Base-by-base conservation (phyloP, 2,888 invertebrate species). In the Apomyelois bistriatella region DNA sequence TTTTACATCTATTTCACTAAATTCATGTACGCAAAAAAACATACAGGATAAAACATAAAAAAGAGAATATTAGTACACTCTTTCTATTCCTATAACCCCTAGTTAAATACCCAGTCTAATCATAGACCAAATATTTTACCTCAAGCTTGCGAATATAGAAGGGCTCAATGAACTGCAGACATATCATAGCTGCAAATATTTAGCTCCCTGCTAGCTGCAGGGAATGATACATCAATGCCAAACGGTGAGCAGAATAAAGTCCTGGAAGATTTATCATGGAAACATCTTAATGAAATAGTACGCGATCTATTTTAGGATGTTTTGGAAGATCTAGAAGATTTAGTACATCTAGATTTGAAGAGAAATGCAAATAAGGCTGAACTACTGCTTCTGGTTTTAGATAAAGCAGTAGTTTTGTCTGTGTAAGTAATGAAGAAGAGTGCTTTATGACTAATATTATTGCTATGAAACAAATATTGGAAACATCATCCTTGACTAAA, bases 131-230 rank as follows among this genome's bases (percentile, higher is more conserved):
- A 46, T 12, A 43, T 13, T 35, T 35, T 32, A 32, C 46, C 32
- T 46, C 1, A 46, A 32, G 15, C 3, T 10, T 15, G 46, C 46
- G 32, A 32, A 46, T 46, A 32, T 46, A 46, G 46, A 13, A 10
- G 16, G 12, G 46, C 46, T 13, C 46, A 46, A 46, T 46, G 46
- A 46, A 46, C 46, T 46, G 35, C 30, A 22, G 5, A 5, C 22
- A 15, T 9, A 46, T 46, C 46, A 32, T 46, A 35, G 46, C 8
- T 40, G 40, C 46, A 32, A 46, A 32, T 30, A 28, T 46, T 46
- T 32, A 32, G 32, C 46, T 1, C 5, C 7, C 37, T 32, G 32
- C 46, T 16, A 46, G 32, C 16, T 46, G 32, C 16, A 32, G 10
- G 4, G 9, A 32, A 16, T n/a, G 15, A 46, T 46, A 46, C 15